Evolutionary conservation across 2,797 vertebrate species (phyloP).

Genomic region (Hypotaenidia philippensis): DNA sequence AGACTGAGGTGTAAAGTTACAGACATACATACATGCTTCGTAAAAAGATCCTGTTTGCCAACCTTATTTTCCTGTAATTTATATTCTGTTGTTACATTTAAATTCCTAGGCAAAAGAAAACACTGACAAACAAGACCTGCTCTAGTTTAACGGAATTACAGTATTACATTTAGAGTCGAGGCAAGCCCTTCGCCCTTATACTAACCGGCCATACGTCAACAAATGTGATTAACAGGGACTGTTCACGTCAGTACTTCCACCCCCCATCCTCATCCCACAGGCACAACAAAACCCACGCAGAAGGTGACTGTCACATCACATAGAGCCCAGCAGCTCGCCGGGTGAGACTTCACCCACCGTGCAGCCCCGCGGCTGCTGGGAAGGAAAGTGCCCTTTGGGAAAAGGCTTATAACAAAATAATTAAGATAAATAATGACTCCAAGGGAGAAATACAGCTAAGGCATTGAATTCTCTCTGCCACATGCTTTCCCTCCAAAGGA

Average conservation of each 20-base stretch:
- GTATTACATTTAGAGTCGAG: background rate
- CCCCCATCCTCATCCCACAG: conserved; percentile 6
- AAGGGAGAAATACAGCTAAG: background rate
- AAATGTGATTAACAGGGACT: conserved; percentile 8
- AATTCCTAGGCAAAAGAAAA: conserved; percentile 55
- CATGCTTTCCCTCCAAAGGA: conserved; percentile 13
- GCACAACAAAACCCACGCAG: background rate
- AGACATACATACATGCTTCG: background rate
- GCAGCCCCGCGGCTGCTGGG: background rate
- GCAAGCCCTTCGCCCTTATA: background rate
- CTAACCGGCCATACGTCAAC: background rate
- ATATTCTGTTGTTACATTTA: conserved; percentile 62
- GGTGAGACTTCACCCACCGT: background rate
- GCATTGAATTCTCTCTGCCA: background rate
- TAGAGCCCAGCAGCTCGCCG: background rate
- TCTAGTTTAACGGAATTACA: conserved; percentile 29
- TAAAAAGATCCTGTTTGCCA: conserved; percentile 50
- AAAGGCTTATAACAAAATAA: background rate
- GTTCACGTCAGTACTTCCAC: conserved; percentile 5
- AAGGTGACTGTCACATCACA: conserved; percentile 39
- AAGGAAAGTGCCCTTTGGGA: background rate
- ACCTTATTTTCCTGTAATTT: conserved; percentile 58
- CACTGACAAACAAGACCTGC: conserved; percentile 38
- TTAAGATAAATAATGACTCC: conserved; percentile 18
- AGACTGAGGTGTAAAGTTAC: conserved; percentile 39